phyloP scores from a whole-genome alignment of 2,888 invertebrate species.

The Lasiommata megera region DNA sequence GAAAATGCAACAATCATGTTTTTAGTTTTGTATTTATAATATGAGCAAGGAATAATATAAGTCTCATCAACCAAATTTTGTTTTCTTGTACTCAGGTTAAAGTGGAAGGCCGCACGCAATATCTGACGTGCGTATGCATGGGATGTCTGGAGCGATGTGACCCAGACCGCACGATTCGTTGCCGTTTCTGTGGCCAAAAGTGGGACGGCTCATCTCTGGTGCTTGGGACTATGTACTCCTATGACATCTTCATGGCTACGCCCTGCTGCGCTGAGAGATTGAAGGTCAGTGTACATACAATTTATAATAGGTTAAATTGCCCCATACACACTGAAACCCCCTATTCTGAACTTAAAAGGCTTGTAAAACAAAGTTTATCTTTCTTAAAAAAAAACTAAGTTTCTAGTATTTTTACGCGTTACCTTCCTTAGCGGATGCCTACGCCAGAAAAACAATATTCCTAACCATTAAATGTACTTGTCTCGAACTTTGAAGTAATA shows the following conservation, averaged over 20 bases:
- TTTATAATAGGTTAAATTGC: background rate
- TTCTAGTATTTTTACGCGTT: too few relatives aligned
- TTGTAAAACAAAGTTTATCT: too few relatives aligned
- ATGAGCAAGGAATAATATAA: background rate
- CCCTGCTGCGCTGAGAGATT: constrained; percentile 97
- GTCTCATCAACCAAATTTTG: background rate
- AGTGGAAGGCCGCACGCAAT: constrained; percentile 94
- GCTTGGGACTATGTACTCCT: constrained; percentile 98
- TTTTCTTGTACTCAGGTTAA: constrained; percentile 84
- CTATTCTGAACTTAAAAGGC: too few relatives aligned
- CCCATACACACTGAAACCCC: too few relatives aligned
- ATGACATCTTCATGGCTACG: constrained; percentile 98
- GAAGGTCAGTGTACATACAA: constrained; percentile 82
- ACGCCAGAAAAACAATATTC: too few relatives aligned
- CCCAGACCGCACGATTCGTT: constrained; percentile 87
- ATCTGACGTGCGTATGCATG: constrained; percentile 97
- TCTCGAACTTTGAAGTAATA: too few relatives aligned
- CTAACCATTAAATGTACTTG: too few relatives aligned
- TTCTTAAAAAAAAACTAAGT: too few relatives aligned
- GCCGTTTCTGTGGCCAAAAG: constrained; percentile 91
- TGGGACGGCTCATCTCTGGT: constrained; percentile 97
- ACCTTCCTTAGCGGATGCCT: too few relatives aligned
- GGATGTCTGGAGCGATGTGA: constrained; percentile 93
- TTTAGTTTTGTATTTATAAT: too few relatives aligned
- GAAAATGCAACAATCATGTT: too few relatives aligned